phyloP scores from a whole-genome alignment of 1,140 invertebrate species.

The Hypsibius dujardini region DNA sequence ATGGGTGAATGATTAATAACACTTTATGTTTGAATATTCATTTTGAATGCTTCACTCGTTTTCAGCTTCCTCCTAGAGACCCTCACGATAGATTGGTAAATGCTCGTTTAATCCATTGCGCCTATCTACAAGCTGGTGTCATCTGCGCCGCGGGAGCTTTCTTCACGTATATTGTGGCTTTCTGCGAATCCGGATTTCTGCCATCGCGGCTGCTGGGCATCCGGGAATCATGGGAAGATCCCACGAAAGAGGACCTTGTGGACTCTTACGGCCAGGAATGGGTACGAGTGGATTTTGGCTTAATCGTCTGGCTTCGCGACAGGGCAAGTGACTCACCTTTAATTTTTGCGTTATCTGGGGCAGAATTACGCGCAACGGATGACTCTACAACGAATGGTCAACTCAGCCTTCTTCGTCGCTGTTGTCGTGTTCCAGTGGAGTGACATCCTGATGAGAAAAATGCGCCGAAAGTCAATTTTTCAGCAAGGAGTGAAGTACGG shows the following conservation, averaged over 20 bases:
- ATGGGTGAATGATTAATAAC: not conserved
- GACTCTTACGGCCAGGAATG: conserved; percentile 37
- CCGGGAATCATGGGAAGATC: conserved; percentile 33
- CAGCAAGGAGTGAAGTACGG: conserved; percentile 34
- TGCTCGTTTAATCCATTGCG: conserved; percentile 31
- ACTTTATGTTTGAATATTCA: not conserved
- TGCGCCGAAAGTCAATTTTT: too few species aligned
- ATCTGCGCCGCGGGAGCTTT: conserved; percentile 36
- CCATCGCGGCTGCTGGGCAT: conserved; percentile 30
- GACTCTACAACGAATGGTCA: conserved; percentile 34
- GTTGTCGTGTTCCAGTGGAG: too few species aligned
- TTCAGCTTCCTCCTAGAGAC: not conserved
- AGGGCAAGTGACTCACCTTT: conserved; percentile 33
- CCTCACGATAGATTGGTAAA: not conserved
- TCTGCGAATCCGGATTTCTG: conserved; percentile 36
- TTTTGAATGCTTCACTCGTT: not conserved
- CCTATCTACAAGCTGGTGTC: conserved; percentile 33
- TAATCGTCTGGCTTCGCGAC: conserved; percentile 29
- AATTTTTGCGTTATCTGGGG: conserved; percentile 19
- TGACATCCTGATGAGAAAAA: too few species aligned
- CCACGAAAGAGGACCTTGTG: conserved; percentile 32
- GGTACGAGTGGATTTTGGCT: too few species aligned
- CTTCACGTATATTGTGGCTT: conserved; percentile 35
- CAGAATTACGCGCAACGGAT: conserved; percentile 35
- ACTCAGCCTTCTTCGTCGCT: conserved; percentile 35